Conservation (phyloP, 2,888 invertebrate genomes). For the Drosophila meridiana region DNA sequence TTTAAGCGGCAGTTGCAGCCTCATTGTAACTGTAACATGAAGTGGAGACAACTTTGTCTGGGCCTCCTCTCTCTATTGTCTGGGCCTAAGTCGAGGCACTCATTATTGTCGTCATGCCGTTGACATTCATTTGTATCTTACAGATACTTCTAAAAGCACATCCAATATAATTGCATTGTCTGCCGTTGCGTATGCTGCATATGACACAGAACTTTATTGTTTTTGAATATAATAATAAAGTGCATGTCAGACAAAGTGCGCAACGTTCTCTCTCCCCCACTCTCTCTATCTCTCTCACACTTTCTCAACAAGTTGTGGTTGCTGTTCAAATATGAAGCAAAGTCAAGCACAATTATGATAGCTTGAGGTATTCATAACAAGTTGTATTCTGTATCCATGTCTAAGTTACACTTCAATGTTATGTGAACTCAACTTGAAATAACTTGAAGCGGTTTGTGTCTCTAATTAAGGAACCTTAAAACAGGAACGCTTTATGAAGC, state of each 20-base stretch:
- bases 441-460: background rate
- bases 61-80: conserved; percentile 12
- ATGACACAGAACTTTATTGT: conserved; percentile 62
- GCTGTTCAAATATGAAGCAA: conserved; percentile 41
- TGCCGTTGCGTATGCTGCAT: conserved; percentile 24
- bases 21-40: conserved; percentile 2
- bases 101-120: conserved; percentile 53
- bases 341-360: conserved; percentile 62
- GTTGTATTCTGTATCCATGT: conserved; percentile 11
- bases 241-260: conserved; percentile 2
- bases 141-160: conserved; percentile 42
- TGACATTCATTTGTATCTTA: conserved; percentile 64
- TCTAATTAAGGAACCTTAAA: background rate
- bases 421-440: background rate
- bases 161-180: conserved; percentile 58
- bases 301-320: background rate
- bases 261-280: background rate
- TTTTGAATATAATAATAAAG: conserved; percentile 49
- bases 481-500: background rate
- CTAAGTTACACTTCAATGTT: conserved; percentile 1
- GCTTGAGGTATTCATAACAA: conserved; percentile 35
- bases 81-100: conserved; percentile 26
- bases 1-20: conserved; percentile 1
- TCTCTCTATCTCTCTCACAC: too few species aligned
- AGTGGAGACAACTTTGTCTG: conserved; percentile 7